Percentiles rank a stretch among this genome's conserved stretches.
Evolutionary conservation across 2,113 vertebrate species (phyloP).

Genomic region (Lathamus discolor): DNA sequence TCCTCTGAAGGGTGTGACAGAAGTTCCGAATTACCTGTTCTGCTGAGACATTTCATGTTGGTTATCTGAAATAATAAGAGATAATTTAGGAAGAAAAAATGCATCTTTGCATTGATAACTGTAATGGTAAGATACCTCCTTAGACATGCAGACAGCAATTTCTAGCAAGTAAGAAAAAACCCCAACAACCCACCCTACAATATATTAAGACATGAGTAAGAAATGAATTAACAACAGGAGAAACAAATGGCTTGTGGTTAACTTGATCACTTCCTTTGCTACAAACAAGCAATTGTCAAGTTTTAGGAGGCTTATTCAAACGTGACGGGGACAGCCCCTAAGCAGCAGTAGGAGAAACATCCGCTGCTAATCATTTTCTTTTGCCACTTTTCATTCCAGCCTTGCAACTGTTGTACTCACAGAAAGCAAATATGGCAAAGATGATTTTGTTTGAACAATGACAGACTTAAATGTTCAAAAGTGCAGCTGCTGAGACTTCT

Average conservation of each 20-base stretch:
- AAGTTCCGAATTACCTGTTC: background rate
- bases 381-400: conserved; percentile 5
- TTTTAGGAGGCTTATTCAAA: conserved; percentile 31
- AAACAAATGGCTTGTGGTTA: conserved; percentile 62
- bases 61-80: background rate
- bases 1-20: background rate
- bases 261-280: conserved; percentile 52
- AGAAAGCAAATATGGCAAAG: background rate
- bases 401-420: background rate
- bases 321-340: conserved; percentile 39
- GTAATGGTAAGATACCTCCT: background rate
- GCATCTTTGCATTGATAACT: background rate
- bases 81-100: background rate
- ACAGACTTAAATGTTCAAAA: background rate
- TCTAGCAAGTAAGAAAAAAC: background rate
- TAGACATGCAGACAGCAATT: background rate
- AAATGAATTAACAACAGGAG: conserved; percentile 36
- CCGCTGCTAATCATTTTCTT: background rate
- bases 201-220: background rate
- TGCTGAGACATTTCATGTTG: background rate
- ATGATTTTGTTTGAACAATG: background rate
- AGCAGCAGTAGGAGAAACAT: conserved; percentile 36
- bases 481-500: background rate
- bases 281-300: conserved; percentile 13
- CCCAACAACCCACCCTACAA: background rate